Conservation (phyloP, 2,113 vertebrate genomes). For the Centrocercus urophasianus region DNA sequence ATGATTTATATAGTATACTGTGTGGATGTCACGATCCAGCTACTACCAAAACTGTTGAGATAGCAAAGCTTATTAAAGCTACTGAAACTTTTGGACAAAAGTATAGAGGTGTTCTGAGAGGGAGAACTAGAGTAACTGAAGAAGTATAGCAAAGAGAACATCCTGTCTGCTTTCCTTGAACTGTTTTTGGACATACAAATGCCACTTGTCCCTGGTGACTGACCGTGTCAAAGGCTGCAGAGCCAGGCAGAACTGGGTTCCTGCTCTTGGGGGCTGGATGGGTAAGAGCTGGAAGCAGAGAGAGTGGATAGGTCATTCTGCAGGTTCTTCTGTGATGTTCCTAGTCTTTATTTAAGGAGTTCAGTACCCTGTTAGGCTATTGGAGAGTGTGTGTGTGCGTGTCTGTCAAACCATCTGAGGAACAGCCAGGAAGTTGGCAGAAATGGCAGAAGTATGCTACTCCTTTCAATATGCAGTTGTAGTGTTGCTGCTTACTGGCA, state of each 20-base stretch:
- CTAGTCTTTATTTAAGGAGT: neutral
- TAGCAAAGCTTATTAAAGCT: neutral
- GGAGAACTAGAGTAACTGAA: neutral
- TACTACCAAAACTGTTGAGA: neutral
- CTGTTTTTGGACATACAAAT: neutral
- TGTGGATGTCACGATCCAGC: neutral
- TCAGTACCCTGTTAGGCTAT: rapidly evolving
- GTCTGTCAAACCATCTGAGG: neutral
- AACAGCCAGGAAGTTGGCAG: neutral
- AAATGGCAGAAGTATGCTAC: neutral
- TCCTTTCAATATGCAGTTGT: neutral
- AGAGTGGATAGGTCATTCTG: rapidly evolving
- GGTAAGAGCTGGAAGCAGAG: neutral
- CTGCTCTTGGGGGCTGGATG: rapidly evolving
- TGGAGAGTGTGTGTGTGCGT: no score
- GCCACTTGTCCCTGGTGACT: neutral
- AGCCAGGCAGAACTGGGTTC: rapidly evolving
- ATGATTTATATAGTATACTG: neutral
- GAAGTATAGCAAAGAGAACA: neutral
- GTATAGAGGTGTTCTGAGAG: neutral
- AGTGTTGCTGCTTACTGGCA: neutral
- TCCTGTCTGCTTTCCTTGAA: neutral
- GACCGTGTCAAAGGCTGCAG: neutral
- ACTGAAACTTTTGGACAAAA: neutral
- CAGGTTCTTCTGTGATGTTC: rapidly evolving